phyloP scores from a whole-genome alignment of 2,888 invertebrate genomes.

The Petrolisthes manimaculis region DNA sequence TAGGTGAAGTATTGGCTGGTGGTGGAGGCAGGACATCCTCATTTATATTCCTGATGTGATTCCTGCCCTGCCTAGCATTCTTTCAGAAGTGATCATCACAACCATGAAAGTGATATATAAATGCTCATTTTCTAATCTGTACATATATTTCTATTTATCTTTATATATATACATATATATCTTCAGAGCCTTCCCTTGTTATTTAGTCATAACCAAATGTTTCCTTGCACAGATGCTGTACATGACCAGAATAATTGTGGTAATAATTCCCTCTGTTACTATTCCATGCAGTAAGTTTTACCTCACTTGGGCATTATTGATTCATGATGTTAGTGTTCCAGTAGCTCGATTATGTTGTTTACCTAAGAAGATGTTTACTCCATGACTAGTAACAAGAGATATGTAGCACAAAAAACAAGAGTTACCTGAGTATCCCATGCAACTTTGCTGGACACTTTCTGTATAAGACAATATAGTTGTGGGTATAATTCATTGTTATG shows the following conservation, averaged over 20 bases:
- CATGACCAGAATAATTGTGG: neutral
- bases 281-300: neutral
- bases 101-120: slow-evolving; percentile 6
- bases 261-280: neutral
- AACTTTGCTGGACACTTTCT: neutral
- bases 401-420: neutral
- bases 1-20: slow-evolving; percentile 16
- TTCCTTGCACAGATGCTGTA: neutral
- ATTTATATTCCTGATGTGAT: neutral
- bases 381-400: neutral
- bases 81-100: neutral
- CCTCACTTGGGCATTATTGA: slow-evolving; percentile 12
- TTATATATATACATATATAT: slow-evolving; percentile 3
- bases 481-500: neutral
- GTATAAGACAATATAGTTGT: neutral
- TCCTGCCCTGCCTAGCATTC: neutral
- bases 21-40: neutral
- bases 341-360: neutral
- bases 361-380: neutral
- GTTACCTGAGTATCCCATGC: slow-evolving; percentile 2
- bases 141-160: slow-evolving; percentile 6
- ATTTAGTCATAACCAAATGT: neutral
- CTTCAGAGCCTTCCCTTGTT: neutral
- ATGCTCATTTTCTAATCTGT: slow-evolving; percentile 10
- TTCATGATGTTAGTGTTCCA: slow-evolving; percentile 1